Conservation (phyloP, 2,797 vertebrate species). For the Lepus oiostolus region DNA sequence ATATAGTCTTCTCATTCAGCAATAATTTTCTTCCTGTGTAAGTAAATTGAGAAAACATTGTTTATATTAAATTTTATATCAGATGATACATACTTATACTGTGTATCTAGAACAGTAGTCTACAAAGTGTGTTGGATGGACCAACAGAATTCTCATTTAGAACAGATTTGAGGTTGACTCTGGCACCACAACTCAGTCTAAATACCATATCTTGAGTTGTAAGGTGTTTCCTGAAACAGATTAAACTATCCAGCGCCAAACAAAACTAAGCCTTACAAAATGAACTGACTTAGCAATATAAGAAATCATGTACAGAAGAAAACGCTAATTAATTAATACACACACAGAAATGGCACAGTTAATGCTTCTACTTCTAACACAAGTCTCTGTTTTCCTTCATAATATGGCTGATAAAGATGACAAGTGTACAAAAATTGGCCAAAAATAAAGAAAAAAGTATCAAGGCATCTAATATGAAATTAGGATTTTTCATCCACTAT, state of each 20-base stretch:
- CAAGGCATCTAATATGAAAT: not conserved
- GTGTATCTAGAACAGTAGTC: conserved; percentile 14
- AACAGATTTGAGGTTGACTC: not conserved
- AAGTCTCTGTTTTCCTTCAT: conserved; percentile 39
- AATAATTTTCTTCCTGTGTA: not conserved
- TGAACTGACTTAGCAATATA: conserved; percentile 28
- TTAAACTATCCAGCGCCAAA: conserved; percentile 35
- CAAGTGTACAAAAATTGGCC: not conserved
- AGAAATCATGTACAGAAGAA: conserved; percentile 28
- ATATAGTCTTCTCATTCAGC: not conserved
- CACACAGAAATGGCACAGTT: not conserved
- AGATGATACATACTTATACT: conserved; percentile 25
- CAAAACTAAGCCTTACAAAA: not conserved
- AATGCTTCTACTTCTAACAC: not conserved
- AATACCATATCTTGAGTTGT: conserved; percentile 27
- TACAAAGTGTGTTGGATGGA: not conserved
- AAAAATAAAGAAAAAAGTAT: not conserved
- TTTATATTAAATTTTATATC: not conserved
- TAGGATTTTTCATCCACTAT: conserved; percentile 6
- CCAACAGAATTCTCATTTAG: not conserved
- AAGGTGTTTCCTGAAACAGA: conserved; percentile 27
- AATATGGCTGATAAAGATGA: not conserved
- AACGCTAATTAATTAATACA: conserved; percentile 21
- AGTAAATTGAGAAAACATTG: not conserved
- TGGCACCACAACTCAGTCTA: not conserved